A percentile compares a stretch with the other conserved stretches of the same genome.
phyloP scores from a whole-genome alignment of 2,888 invertebrate genomes.

The Dorcus hopei region DNA sequence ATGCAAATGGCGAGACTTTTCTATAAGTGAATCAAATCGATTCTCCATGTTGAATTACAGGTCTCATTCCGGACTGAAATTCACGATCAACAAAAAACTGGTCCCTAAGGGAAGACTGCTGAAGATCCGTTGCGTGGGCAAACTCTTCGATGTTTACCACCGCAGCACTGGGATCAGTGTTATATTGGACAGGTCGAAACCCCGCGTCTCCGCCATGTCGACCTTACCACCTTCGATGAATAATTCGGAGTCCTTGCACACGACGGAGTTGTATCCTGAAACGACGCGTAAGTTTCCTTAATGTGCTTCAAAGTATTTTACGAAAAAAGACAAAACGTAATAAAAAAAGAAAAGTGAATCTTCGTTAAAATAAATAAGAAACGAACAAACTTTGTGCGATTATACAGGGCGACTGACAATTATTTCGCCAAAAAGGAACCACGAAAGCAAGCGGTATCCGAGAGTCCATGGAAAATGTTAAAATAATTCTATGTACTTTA shows the following conservation, averaged over 20 bases:
- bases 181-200: slow-evolving; percentile 52
- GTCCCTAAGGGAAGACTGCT: slow-evolving; percentile 39
- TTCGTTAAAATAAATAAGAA: too few relatives aligned
- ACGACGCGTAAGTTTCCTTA: slow-evolving; percentile 26
- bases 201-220: slow-evolving; percentile 11
- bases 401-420: too few relatives aligned
- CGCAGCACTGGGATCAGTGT: slow-evolving; percentile 65
- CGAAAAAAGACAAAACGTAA: too few relatives aligned
- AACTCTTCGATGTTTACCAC: slow-evolving; percentile 64
- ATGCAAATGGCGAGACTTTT: too few relatives aligned
- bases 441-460: too few relatives aligned
- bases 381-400: too few relatives aligned
- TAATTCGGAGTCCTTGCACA: slow-evolving; percentile 3
- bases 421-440: too few relatives aligned
- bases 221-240: slow-evolving; percentile 13
- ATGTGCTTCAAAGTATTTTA: too few relatives aligned
- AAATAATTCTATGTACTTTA: too few relatives aligned
- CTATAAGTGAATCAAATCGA: too few relatives aligned
- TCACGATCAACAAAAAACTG: slow-evolving; percentile 38
- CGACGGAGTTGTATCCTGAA: slow-evolving; percentile 21
- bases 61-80: slow-evolving; percentile 38
- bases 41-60: slow-evolving; percentile 23
- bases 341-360: too few relatives aligned
- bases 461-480: too few relatives aligned
- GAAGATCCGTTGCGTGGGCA: slow-evolving; percentile 63